phyloP scores from a whole-genome alignment of 2,888 invertebrate species.

The Crossocerus cetratus region DNA sequence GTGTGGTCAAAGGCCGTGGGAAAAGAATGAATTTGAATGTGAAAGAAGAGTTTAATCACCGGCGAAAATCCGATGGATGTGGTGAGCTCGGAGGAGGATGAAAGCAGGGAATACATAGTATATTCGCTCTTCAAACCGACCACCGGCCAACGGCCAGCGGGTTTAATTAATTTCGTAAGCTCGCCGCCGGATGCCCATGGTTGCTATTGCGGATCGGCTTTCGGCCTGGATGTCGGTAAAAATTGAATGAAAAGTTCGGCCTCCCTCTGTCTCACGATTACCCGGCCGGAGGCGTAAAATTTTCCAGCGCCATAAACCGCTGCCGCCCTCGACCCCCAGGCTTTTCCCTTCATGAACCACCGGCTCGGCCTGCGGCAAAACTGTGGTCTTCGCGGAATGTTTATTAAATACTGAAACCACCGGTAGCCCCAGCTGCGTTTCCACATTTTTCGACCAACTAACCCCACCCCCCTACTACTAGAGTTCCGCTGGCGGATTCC shows the following conservation, averaged over 20 bases:
- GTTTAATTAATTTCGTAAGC: constrained; percentile 71
- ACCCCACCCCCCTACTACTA: too few relatives aligned
- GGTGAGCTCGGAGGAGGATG: too few relatives aligned
- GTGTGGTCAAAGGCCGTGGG: constrained; percentile 17
- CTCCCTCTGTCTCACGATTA: constrained; percentile 17
- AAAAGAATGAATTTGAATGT: constrained; percentile 16
- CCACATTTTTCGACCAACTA: constrained; percentile 44
- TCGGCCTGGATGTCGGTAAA: constrained; percentile 37
- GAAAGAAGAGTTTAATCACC: constrained; percentile 8
- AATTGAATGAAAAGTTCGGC: constrained; percentile 45
- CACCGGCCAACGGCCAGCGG: constrained; percentile 62
- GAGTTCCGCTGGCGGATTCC: too few relatives aligned
- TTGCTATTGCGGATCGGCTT: constrained; percentile 52
- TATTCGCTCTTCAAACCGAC: constrained; percentile 38
- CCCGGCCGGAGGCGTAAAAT: constrained; percentile 33
- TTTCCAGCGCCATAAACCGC: not conserved
- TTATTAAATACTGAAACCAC: constrained; percentile 61
- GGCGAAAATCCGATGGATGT: not conserved
- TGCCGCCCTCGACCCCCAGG: not conserved
- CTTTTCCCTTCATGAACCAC: constrained; percentile 10
- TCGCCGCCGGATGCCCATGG: constrained; percentile 47
- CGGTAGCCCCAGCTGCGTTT: constrained; percentile 8
- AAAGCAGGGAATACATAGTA: constrained; percentile 27
- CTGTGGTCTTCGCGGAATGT: constrained; percentile 58
- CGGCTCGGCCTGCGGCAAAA: constrained; percentile 39